Base-by-base conservation (phyloP, 2,797 vertebrate species). In the Hafferia zeledoni region DNA sequence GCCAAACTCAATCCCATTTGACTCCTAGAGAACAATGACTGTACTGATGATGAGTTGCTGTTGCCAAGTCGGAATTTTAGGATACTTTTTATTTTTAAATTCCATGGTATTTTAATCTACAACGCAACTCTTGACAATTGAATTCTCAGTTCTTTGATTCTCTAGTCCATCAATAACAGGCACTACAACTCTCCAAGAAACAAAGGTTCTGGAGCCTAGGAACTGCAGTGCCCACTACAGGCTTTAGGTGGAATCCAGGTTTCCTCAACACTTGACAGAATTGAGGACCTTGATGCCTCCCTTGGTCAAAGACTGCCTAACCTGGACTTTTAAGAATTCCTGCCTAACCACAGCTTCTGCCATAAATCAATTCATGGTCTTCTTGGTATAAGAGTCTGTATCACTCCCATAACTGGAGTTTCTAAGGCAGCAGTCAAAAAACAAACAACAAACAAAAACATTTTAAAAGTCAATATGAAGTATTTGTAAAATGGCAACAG, bases 41-140 rank as follows among this genome's bases (percentile, higher is more conserved):
- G 37, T 65, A 57, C 33, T 24, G 30, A 33, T 76, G 39, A 43
- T 24, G 37, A 75, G 14, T 59, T 65, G 64, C 65, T 87, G 18
- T 43, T 94, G 43, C 39, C 70, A 89, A 31, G 27, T 22, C 55
- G 89, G 47, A 84, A 89, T 72, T 87, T 90, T 41, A 65, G 35
- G 65, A 86, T 4, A 25, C 4, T 81, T 80, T 37, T 59, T 75
- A 72, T 79, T 82, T 89, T 93, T 46, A 82, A 82, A 83, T 77
- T 65, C 28, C 2, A 2, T 39, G 31, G 11, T 71, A 89, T 82
- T 94, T 94, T 82, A 91, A 74, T 67, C 55, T 57, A 61, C 28
- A 76, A 19, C 14, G 77, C n/a, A 28, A 79, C 43, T 89, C 61
- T 72, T 28, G 57, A 63, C 30, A 64, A 35, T 24, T 68, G 53